A percentile compares a stretch with the other conserved stretches of the same genome.
Evolutionary conservation across 2,888 invertebrate genomes (phyloP).

Genomic region (Tinea trinotella): DNA sequence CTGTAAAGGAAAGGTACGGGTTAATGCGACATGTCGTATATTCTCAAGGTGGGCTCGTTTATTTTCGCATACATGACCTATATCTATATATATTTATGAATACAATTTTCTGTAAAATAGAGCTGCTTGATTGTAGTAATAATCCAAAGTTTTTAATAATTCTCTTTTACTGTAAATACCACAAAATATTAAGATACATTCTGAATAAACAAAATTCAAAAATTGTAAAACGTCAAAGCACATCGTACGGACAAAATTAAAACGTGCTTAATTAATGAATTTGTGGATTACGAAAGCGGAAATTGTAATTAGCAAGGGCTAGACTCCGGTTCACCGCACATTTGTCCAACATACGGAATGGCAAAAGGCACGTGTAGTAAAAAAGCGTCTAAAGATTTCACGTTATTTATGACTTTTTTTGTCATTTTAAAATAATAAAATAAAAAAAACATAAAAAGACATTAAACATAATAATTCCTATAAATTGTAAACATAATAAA

Average conservation of each 20-base stretch:
- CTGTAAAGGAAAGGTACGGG: slow-evolving; percentile 9
- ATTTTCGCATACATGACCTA: slow-evolving; percentile 1
- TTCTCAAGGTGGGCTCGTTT: slow-evolving; percentile 12
- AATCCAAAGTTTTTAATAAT: not conserved
- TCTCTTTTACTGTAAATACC: no score
- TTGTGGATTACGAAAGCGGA: slow-evolving; percentile 26
- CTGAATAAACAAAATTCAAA: no score
- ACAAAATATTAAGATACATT: no score
- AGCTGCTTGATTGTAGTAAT: no score
- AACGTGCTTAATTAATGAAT: slow-evolving; percentile 29
- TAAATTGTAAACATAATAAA: not conserved
- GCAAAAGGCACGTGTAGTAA: not conserved
- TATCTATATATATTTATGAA: not conserved
- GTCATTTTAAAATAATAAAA: no score
- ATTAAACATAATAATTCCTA: not conserved
- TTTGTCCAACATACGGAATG: not conserved
- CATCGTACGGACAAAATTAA: slow-evolving; percentile 22
- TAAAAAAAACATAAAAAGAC: no score
- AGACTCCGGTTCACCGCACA: slow-evolving; percentile 21
- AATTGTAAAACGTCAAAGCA: not conserved
- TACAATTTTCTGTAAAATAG: not conserved
- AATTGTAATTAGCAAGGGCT: slow-evolving; percentile 33
- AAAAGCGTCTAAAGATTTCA: no score
- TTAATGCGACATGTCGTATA: slow-evolving; percentile 16
- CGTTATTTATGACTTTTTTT: no score